Evolutionary conservation across 2,888 invertebrate species (phyloP), one percentile per base, ranked within the genome.

Genomic region (Tanaodytes sp.): DNA sequence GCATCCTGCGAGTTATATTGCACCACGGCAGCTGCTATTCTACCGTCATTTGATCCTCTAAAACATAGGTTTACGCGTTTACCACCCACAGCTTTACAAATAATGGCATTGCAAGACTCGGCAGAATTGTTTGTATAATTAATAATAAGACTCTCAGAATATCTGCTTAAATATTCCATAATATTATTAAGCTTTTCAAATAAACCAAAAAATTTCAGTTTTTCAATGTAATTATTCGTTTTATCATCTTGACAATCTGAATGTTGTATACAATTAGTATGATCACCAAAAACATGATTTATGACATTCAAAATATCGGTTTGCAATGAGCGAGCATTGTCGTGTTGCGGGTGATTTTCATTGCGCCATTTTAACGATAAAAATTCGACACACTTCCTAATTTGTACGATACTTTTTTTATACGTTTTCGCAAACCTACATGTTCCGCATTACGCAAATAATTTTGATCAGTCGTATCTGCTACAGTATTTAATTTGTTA

Each of bases 251-350:
- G 9, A n/a, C 1, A 1, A 16, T 55, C 43, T 9, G 33, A 42
- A 1, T 45, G 36, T 16, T 54, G 12, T n/a, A 15, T 6, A 14
- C 64, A 69, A 1, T 2, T 19, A 11, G 14, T 52, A 14, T 69
- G 59, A n/a, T 64, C 59, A 6, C 64, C 69, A 39, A 64, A 69
- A 16, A 57, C 23, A 18, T 68, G 68, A 40, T 12, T 11, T 0
- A 63, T 62, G n/a, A 62, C 14, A 36, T 68, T 69, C 15, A 58
- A 2, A 14, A 52, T 52, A 19, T 52, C 52, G 18, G 42, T 54
- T 23, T 33, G 54, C 15, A 31, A 30, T 11, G 31, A 31, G 20
- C n/a, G 0, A n/a, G 43, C 54, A 12, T 5, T 9, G 5, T 8
- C 27, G 20, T 12, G n/a, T 4, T 12, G 2, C 39, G 27, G 40